Evolutionary conservation across 2,888 invertebrate species (phyloP), one percentile per base, ranked within the genome.

Genomic region (Adineta ricciae): DNA sequence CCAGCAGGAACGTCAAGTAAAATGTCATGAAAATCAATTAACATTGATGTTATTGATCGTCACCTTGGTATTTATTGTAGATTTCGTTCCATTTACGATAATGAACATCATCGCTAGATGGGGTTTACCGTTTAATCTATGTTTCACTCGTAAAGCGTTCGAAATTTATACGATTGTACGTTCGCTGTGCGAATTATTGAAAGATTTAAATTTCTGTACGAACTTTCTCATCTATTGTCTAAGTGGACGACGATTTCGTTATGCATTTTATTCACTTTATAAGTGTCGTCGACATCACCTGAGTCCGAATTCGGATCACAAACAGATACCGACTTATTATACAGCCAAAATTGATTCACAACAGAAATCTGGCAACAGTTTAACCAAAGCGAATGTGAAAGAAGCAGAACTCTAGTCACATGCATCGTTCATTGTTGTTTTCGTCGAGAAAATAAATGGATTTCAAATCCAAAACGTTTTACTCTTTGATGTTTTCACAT

Each of bases 171-270:
- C n/a, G 2, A 24, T 78, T 24, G 0, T 78, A n/a, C 78, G 78
- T 41, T 1, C 41, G 14, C 8, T 41, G n/a, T 19, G 21, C 41
- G 78, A 41, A 41, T 41, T 78, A 9, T 41, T 78, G n/a, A 78
- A 78, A 78, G 78, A 78, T 41, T 78, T 41, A 41, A 78, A 78
- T 78, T 78, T 78, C 41, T 78, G 78, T 73, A 73, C 73, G 21
- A 73, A 73, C 38, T 73, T 73, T 73, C 19, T 78, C 14, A 78
- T 78, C 14, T 78, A 78, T 78, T 78, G 78, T 24, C 1, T 78
- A n/a, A 78, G 78, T n/a, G 78, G 78, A 24, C 41, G 78, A 24
- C 78, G 41, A 11, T 78, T 78, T 41, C 78, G 78, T n/a, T 21
- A 21, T 41, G 78, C 78, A 38, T 41, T 78, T 41, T 38, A 19